Base-by-base conservation (phyloP, 2,113 vertebrate genomes). In the Semnornis frantzii region DNA sequence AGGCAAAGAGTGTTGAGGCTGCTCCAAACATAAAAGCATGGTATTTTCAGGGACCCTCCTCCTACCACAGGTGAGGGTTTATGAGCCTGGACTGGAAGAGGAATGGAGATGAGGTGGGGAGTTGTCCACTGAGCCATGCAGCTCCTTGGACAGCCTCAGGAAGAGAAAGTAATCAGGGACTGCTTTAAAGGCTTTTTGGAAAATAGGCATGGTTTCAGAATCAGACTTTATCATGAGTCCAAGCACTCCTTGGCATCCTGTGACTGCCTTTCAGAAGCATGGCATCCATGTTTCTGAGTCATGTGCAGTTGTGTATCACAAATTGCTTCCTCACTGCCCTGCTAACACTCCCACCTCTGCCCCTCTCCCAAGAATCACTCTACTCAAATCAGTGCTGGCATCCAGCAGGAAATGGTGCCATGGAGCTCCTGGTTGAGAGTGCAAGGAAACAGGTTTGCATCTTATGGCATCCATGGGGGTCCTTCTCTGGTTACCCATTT, bases 401-500 rank as follows among this genome's bases (percentile, higher is more conserved):
- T 33, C 34, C 34, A 42, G 9, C 4, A 92, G 64, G 20, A 15
- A 83, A 8, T 1, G 7, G 8, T 19, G 18, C 10, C 19, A 15
- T 58, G 42, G 7, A 69, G 15, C 37, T 91, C 18, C 71, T 33
- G 23, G 33, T 20, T 2, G 1, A 58, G 37, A 44, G 27, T 39
- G 20, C 3, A 15, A 48, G 13, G 12, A 10, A 84, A 19, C 33
- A n/a, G 23, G 4, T 57, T 68, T 80, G 48, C 20, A 64, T 24
- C 34, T 83, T 76, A 39, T 0, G 0, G 7, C 2, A 1, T 2
- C 0, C 3, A 0, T 42, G 19, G 13, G 57, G 5, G 31, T 80
- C 52, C 21, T 62, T 59, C 60, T 87, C 20, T 37, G 23, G 10
- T 55, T 66, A 25, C 25, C 6, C 9, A 33, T 64, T 54, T 39